Base-by-base conservation (phyloP, 2,797 vertebrate genomes). In the Anabas testudineus region DNA sequence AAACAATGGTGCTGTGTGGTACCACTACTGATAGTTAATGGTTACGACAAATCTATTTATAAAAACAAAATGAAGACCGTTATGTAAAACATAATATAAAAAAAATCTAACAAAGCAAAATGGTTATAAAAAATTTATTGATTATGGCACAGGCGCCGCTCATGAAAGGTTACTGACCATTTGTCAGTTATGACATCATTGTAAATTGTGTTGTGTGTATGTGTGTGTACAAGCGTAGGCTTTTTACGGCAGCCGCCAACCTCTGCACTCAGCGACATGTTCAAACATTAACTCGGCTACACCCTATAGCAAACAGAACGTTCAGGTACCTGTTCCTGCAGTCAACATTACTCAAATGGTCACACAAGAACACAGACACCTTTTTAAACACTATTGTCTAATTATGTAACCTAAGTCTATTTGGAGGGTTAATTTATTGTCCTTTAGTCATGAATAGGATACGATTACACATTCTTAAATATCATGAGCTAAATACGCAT, bases 231-330 rank as follows among this genome's bases (percentile, higher is more conserved):
- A 58, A 39, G 24, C 64, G 21, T 49, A 22, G 15, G 32, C 26
- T 14, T 30, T 41, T 42, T 12, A 10, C 10, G 42, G 19, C 10
- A 24, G 32, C 42, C 47, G 36, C 18, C 10, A n/a, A 56, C 34
- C n/a, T 71, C 24, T 67, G 64, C 61, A 71, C 37, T 15, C 19
- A 57, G 3, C 28, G 3, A 51, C 19, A 39, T 8, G 45, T 36
- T 72, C 22, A 81, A 82, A 66, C 36, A 68, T 62, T 72, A 78
- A 59, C 58, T 45, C 39, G 43, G 28, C 14, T n/a, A 16, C 1
- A 42, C 10, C 13, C 16, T 18, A n/a, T 9, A 42, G 41, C 16
- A 18, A 32, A 46, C 19, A 55, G 18, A 37, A 43, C 48, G 30
- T 55, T 46, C 37, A 32, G 14, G 4, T 54, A n/a, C 52, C 28